Conservation (phyloP, 1,140 invertebrate genomes). For the Bombus vancouverensis region DNA sequence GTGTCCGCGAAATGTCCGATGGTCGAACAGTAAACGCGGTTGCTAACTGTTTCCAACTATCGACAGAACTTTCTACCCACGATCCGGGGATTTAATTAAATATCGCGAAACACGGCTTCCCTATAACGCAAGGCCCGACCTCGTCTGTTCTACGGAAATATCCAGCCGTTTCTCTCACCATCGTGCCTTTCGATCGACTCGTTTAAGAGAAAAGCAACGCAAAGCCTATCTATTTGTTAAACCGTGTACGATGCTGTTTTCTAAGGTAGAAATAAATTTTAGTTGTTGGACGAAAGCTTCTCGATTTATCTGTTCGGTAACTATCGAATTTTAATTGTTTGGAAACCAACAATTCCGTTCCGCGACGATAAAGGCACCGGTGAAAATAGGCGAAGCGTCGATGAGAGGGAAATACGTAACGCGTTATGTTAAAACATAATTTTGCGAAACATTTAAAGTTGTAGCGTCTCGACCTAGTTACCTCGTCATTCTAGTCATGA, state of each 20-base stretch:
- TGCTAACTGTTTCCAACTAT: constrained; percentile 75
- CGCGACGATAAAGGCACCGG: too few species aligned
- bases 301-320: background rate
- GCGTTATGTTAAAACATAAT: too few species aligned
- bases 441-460: too few species aligned
- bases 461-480: background rate
- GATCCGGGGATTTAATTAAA: constrained; percentile 75
- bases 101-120: constrained; percentile 64
- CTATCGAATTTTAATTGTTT: background rate
- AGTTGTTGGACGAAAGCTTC: background rate
- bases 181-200: background rate
- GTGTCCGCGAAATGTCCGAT: constrained; percentile 69
- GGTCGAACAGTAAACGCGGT: constrained; percentile 66
- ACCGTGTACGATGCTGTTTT: background rate
- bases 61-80: constrained; percentile 73
- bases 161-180: background rate
- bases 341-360: too few species aligned
- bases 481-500: too few species aligned
- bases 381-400: background rate
- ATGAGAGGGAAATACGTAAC: background rate
- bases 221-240: background rate
- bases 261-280: background rate
- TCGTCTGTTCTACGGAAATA: constrained; percentile 29
- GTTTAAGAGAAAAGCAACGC: background rate
- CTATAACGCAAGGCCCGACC: constrained; percentile 34